Evolutionary conservation across 1,140 invertebrate species (phyloP), one percentile per base, ranked within the genome.

Genomic region (Brachionus rotundiformis): DNA sequence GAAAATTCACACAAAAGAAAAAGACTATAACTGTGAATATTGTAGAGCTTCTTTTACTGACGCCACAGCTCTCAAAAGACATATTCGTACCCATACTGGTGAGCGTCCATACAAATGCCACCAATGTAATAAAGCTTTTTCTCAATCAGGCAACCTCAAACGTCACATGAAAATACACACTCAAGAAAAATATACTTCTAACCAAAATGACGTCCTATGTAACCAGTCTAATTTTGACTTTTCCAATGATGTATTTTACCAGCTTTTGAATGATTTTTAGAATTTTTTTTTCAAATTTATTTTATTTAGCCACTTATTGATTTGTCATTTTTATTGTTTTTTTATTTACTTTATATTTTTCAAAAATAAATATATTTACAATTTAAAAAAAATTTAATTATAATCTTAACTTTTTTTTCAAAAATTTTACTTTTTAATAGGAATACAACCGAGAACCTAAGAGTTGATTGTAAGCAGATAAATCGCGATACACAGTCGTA

Each of bases 41-140:
- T 91, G 93, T 81, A 94, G 93, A 83, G 96, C 95, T 85, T 13
- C 3, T 44, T 98, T 98, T 90, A 95, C 95, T 84, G 98, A 95
- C 90, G 92, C 96, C 89, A 97, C 95, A 83, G 95, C 96, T 75
- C 90, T 98, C 84, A 95, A 98, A 90, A 98, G 98, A 86, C 88
- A 89, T 82, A 85, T 88, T 71, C 84, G 88, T 31, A 89, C 87
- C 25, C 88, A 89, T 83, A 89, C 88, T 0, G 88, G 88, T 2
- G 97, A 99, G 86, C 99, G 99, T 87, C 97, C 97, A 0, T 97
- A 97, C 88, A 93, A 93, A 31, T 99, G 98, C 89, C 96, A 99
- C 86, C 92, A 95, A 19, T 99, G 98, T 89, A 95, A 95, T 0
- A 90, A 96, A 1, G 84, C 86, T 13, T 88, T 88, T 83, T 19